These are phyloP conservation scores for Goniozus legneri DNA, from an alignment of 1,140 invertebrate species.

Conservation along the genomic window DNA sequence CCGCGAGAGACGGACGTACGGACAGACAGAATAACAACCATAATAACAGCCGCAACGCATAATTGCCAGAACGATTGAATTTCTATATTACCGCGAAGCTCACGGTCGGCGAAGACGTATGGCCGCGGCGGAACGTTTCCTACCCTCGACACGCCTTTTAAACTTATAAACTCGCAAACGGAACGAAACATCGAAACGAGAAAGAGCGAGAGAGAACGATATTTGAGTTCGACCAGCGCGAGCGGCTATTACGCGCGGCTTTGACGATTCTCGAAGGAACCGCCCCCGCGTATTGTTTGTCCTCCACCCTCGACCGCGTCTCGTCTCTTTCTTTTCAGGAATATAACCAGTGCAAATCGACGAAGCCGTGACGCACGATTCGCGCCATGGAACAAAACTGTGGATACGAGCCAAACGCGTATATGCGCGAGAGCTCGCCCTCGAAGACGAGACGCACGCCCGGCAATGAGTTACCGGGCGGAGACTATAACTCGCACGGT, in stretches of 20 bases:
- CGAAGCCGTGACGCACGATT: slow-evolving; percentile 36
- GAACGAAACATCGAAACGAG: too few species aligned
- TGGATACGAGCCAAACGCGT: slow-evolving; percentile 51
- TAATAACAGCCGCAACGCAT: slow-evolving; percentile 49
- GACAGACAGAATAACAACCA: slow-evolving; percentile 23
- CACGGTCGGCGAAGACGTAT: slow-evolving; percentile 31
- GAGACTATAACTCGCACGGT: slow-evolving; percentile 52
- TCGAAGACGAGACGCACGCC: slow-evolving; percentile 31
- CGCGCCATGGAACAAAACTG: slow-evolving; percentile 36
- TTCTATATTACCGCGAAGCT: slow-evolving; percentile 48
- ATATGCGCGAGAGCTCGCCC: too few species aligned
- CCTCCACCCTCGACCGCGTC: too few species aligned
- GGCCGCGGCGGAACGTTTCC: slow-evolving; percentile 21
- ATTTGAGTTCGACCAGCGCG: too few species aligned
- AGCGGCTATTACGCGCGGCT: slow-evolving; percentile 17
- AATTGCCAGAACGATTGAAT: slow-evolving; percentile 53
- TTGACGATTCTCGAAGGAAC: not conserved
- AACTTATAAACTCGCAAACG: too few species aligned
- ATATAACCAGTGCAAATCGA: too few species aligned
- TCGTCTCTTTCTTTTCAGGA: too few species aligned
- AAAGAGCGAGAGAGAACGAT: too few species aligned
- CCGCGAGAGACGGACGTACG: slow-evolving; percentile 13
- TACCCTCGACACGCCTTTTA: slow-evolving; percentile 14
- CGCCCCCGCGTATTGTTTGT: too few species aligned
- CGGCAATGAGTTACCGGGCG: slow-evolving; percentile 51